Percentiles rank a stretch among this genome's conserved stretches.
Conservation (phyloP, 2,888 invertebrate genomes). For the Agrilus biguttatus region DNA sequence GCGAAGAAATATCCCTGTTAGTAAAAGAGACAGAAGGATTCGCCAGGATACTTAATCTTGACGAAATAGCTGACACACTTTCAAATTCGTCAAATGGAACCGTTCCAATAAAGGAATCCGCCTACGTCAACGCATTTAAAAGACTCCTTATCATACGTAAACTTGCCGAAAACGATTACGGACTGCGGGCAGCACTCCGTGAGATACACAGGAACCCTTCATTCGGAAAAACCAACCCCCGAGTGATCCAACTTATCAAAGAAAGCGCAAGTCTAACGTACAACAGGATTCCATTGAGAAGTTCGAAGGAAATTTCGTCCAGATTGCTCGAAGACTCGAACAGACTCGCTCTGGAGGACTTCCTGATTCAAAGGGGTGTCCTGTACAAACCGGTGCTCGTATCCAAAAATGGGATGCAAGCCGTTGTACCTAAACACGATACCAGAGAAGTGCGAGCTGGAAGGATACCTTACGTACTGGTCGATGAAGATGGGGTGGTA, state of each 20-base stretch:
- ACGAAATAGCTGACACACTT: slow-evolving; percentile 39
- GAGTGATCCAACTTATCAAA: slow-evolving; percentile 52
- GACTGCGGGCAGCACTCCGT: slow-evolving; percentile 43
- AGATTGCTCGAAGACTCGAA: slow-evolving; percentile 53
- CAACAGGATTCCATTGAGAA: slow-evolving; percentile 35
- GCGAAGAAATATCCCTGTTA: slow-evolving; percentile 25
- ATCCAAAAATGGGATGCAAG: slow-evolving; percentile 57
- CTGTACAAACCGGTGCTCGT: slow-evolving; percentile 50
- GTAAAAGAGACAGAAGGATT: slow-evolving; percentile 52
- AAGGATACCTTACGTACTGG: slow-evolving; percentile 57
- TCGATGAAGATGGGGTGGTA: slow-evolving; percentile 62
- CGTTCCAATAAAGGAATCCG: slow-evolving; percentile 32
- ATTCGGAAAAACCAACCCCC: slow-evolving; percentile 52
- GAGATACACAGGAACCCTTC: slow-evolving; percentile 52
- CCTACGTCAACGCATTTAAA: slow-evolving; percentile 39
- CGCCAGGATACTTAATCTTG: slow-evolving; percentile 53
- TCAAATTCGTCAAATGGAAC: slow-evolving; percentile 42
- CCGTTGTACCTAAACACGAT: slow-evolving; percentile 63
- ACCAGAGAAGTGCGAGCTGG: slow-evolving; percentile 60
- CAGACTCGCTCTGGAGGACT: slow-evolving; percentile 55
- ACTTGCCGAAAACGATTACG: slow-evolving; percentile 51
- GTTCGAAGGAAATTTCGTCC: slow-evolving; percentile 56
- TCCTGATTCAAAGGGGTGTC: slow-evolving; percentile 45
- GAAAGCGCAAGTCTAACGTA: slow-evolving; percentile 51
- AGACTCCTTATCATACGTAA: slow-evolving; percentile 56